Evolutionary conservation across 92 coral and sea anemone species (phyloP).

Genomic region (Blastomussa wellsi): DNA sequence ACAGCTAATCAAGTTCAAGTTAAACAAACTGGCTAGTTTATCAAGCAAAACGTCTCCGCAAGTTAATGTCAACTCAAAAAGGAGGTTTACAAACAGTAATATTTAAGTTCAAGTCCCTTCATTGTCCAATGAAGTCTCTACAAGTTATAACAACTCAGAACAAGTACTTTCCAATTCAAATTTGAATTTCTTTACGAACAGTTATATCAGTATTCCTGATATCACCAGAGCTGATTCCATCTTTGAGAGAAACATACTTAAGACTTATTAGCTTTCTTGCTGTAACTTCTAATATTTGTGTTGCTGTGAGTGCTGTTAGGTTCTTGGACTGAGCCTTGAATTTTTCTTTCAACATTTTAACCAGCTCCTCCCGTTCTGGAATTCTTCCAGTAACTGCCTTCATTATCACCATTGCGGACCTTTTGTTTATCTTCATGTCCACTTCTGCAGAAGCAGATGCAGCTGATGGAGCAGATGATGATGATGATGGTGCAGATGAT

Average conservation of each 20-base stretch:
- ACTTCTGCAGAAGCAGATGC: background rate
- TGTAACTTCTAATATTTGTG: constrained; percentile 10
- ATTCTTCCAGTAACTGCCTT: constrained; percentile 23
- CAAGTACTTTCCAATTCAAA: background rate
- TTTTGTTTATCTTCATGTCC: constrained; percentile 2
- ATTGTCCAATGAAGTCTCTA: background rate
- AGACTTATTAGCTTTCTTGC: constrained; percentile 23
- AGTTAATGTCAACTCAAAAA: constrained; percentile 21
- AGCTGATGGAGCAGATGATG: too few relatives aligned
- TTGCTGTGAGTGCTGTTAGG: constrained; percentile 4
- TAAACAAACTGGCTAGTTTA: background rate
- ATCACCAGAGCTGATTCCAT: constrained; percentile 1
- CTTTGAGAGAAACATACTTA: constrained; percentile 14
- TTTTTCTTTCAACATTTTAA: constrained; percentile 14
- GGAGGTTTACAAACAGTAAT: background rate
- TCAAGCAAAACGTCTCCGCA: background rate
- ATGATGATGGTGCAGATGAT: too few relatives aligned
- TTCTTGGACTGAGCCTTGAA: constrained; percentile 15
- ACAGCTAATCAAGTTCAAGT: too few relatives aligned
- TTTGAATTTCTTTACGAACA: background rate
- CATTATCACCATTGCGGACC: constrained; percentile 19
- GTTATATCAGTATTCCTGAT: constrained; percentile 15
- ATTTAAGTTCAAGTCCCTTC: background rate
- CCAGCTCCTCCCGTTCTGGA: constrained; percentile 25
- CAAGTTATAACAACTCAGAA: background rate